phyloP scores from a whole-genome alignment of 2,113 vertebrate genomes.

The Plectropomus leopardus region DNA sequence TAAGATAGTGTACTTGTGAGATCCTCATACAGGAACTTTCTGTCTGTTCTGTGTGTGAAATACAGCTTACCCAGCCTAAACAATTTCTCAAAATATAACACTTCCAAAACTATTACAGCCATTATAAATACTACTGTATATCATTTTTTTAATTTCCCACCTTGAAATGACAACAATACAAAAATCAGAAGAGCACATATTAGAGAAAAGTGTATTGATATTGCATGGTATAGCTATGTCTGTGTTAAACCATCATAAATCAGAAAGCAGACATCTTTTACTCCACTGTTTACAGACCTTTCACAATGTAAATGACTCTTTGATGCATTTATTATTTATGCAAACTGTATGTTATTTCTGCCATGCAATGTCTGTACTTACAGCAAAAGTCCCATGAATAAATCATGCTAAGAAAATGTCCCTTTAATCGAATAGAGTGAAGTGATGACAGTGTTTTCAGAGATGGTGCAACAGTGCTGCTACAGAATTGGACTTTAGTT shows the following conservation, averaged over 20 bases:
- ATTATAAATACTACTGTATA: background rate
- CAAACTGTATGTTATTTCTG: constrained; percentile 18
- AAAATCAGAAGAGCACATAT: constrained; percentile 21
- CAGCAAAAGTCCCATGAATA: constrained; percentile 13
- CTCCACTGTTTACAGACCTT: constrained; percentile 18
- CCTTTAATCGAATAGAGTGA: background rate
- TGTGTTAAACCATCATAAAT: constrained; percentile 16
- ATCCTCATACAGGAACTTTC: constrained; percentile 27
- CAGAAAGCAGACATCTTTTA: background rate
- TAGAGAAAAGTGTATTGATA: constrained; percentile 1
- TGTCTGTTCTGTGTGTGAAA: constrained; percentile 25
- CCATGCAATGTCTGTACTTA: constrained; percentile 6
- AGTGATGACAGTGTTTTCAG: constrained; percentile 2
- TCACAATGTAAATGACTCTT: constrained; percentile 27
- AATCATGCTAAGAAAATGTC: constrained; percentile 16
- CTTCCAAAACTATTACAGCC: background rate
- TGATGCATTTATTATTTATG: constrained; percentile 31
- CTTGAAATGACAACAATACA: background rate
- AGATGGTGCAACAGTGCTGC: constrained; percentile 12
- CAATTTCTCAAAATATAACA: constrained; percentile 10
- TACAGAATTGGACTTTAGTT: constrained; percentile 19
- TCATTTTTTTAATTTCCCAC: background rate
- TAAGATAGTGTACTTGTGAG: constrained; percentile 19
- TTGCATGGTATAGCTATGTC: background rate
- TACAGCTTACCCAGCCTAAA: constrained; percentile 13